phyloP scores from a whole-genome alignment of 2,113 vertebrate species.

The Chelonoidis abingdonii region DNA sequence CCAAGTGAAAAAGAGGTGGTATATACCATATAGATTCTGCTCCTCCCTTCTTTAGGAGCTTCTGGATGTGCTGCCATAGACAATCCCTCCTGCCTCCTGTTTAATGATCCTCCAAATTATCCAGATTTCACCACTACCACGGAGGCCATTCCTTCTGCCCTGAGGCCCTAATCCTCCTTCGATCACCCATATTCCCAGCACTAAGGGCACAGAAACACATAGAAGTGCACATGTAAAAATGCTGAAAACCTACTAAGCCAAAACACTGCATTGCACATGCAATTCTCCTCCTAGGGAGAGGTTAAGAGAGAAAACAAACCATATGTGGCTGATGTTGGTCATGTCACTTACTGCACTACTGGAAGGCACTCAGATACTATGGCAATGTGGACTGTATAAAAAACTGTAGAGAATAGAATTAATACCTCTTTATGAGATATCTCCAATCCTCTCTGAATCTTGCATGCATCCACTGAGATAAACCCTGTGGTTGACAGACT shows the following conservation, averaged over 20 bases:
- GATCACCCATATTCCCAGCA: slow-evolving; percentile 37
- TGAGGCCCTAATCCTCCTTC: neutral
- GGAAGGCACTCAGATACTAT: neutral
- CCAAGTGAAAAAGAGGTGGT: neutral
- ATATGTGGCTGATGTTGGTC: neutral
- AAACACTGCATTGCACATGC: neutral
- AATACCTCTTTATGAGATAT: slow-evolving; percentile 22
- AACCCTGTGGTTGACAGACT: neutral
- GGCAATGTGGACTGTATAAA: neutral
- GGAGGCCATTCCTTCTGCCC: neutral
- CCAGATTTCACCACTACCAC: neutral
- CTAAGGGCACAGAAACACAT: slow-evolving; percentile 46
- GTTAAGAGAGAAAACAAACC: neutral
- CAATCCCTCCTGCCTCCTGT: neutral
- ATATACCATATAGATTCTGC: neutral
- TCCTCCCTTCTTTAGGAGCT: neutral
- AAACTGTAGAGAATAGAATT: neutral
- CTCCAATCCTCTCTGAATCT: neutral
- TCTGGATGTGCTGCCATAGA: neutral
- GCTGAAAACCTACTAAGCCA: neutral
- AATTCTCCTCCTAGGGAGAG: neutral
- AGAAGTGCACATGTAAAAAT: neutral
- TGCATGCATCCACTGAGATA: neutral
- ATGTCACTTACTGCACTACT: neutral
- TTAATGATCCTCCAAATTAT: slow-evolving; percentile 21